phyloP scores from a whole-genome alignment of 2,888 invertebrate species.

The Platerodrilus igneus region DNA sequence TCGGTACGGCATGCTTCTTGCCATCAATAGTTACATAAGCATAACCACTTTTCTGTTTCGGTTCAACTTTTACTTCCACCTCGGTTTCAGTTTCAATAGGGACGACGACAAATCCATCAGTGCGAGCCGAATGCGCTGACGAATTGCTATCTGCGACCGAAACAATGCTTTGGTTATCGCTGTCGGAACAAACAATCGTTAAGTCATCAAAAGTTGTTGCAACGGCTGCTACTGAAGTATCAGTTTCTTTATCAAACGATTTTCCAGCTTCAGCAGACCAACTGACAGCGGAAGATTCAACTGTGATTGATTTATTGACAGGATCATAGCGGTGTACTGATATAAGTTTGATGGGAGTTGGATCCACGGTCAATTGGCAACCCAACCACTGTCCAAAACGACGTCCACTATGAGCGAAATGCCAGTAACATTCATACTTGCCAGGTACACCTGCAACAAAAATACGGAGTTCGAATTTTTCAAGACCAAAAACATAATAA shows the following conservation, averaged over 20 bases:
- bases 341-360: slow-evolving; percentile 22
- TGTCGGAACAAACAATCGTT: too few relatives aligned
- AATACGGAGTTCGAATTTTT: not conserved
- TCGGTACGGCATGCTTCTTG: slow-evolving; percentile 39
- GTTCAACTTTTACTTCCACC: too few relatives aligned
- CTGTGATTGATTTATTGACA: too few relatives aligned
- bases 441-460: slow-evolving; percentile 39
- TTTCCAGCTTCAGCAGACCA: too few relatives aligned
- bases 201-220: too few relatives aligned
- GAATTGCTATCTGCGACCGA: slow-evolving; percentile 24
- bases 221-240: too few relatives aligned
- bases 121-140: slow-evolving; percentile 16
- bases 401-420: slow-evolving; percentile 45
- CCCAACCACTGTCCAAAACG: slow-evolving; percentile 48
- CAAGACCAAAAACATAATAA: slow-evolving; percentile 3
- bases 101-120: slow-evolving; percentile 26
- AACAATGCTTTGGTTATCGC: slow-evolving; percentile 28
- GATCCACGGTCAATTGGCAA: slow-evolving; percentile 44
- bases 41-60: too few relatives aligned
- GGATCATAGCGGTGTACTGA: too few relatives aligned
- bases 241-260: too few relatives aligned
- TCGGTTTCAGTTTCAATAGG: too few relatives aligned
- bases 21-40: slow-evolving; percentile 41
- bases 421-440: slow-evolving; percentile 48
- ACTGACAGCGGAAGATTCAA: too few relatives aligned